Evolutionary conservation across 2,888 invertebrate genomes (phyloP).

Genomic region (Imbricaverruca yamaguchii): DNA sequence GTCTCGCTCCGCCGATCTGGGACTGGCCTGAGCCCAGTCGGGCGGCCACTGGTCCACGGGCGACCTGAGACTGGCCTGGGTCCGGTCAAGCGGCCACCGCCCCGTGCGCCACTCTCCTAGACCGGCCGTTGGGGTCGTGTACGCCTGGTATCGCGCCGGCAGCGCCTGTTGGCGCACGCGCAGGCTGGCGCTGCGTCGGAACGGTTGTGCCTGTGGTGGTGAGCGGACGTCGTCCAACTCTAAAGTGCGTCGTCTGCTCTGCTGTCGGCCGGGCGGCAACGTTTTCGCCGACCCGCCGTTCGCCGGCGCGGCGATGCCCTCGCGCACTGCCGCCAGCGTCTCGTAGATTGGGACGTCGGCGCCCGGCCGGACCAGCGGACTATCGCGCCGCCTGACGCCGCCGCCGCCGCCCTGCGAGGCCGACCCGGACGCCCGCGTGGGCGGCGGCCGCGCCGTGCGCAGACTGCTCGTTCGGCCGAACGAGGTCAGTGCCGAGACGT

Average conservation of each 20-base stretch:
- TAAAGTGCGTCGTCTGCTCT: conserved; percentile 64
- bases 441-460: conserved; percentile 87
- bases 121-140: no score
- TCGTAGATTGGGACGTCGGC: conserved; percentile 40
- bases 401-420: conserved; percentile 83
- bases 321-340: neutral
- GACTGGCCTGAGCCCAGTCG: conserved; percentile 84
- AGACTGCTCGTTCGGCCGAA: conserved; percentile 38
- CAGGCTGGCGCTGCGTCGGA: conserved; percentile 89
- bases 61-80: conserved; percentile 61
- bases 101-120: conserved; percentile 50
- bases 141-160: conserved; percentile 78
- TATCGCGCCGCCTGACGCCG: conserved; percentile 93
- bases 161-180: conserved; percentile 98
- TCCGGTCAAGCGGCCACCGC: conserved; percentile 60
- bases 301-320: neutral
- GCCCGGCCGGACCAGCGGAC: conserved; percentile 36
- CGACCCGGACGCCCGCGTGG: conserved; percentile 80
- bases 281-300: conserved; percentile 25
- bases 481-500: neutral
- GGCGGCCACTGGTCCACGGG: conserved; percentile 90
- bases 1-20: conserved; percentile 53
- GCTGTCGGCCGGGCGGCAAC: conserved; percentile 41
- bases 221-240: conserved; percentile 79
- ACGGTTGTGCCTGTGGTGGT: conserved; percentile 85